Evolutionary conservation across 1,140 invertebrate species (phyloP), one percentile per base, ranked within the genome.

Genomic region (Coptotermes formosanus): DNA sequence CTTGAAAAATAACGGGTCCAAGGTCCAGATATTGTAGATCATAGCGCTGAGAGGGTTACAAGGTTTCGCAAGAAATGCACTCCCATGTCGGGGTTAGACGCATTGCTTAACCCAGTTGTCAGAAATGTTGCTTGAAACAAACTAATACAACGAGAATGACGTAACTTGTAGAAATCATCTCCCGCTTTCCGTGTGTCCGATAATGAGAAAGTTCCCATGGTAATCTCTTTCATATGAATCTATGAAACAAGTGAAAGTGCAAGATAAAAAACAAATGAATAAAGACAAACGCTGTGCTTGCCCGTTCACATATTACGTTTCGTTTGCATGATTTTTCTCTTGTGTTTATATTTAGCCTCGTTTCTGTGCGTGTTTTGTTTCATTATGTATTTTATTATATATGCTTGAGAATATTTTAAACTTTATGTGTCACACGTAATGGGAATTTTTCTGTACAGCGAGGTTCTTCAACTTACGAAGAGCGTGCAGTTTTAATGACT

Each of bases 131-230:
- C 21, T 23, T 3, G 1, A 16, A 64, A 23, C 12, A 64, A 64
- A 64, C 12, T 1, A 64, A 64, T 48, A 64, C 25, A 64, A 64
- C 21, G 21, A 64, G 59, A 64, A n/a, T 64, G 59, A 64, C 59
- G 59, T 64, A 64, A 64, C 59, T 64, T 64, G 1, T 19, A 19
- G 59, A 64, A 64, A 21, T 64, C 59, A 64, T 21, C 59, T 64
- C 59, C 59, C 59, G 1, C 59, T 64, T 64, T 64, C 59, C 59
- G 59, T 64, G 59, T 64, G 59, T 23, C 59, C 59, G 59, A 64
- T 64, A 64, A 64, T 64, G 59, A 64, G 59, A 64, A 64, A 64
- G 59, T 64, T 64, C 59, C 59, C 59, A 64, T 64, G 59, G 59
- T 64, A 64, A 64, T 64, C 59, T 64, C 21, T 64, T 64, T 23